These are phyloP conservation scores for Gephyroberyx darwinii DNA, from an alignment of 2,797 vertebrate species.

Conservation along the genomic window DNA sequence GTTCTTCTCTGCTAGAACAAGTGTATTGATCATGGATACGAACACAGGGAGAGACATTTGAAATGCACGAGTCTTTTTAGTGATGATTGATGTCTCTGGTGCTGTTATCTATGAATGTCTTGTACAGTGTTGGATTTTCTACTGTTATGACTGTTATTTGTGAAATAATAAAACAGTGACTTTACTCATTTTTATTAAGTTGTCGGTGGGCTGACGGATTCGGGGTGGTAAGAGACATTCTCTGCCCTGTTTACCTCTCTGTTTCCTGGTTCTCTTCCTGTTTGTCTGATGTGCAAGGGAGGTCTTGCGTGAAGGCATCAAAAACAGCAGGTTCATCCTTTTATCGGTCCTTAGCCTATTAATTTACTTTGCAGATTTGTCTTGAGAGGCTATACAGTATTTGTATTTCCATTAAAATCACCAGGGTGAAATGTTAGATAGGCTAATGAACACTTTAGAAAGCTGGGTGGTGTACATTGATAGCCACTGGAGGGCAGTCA, in stretches of 20 bases:
- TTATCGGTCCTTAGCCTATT: background rate
- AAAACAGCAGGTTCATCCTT: conserved; percentile 49
- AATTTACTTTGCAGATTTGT: background rate
- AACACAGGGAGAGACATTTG: conserved; percentile 25
- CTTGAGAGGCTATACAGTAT: background rate
- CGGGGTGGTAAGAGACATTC: conserved; percentile 51
- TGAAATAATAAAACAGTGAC: conserved; percentile 47
- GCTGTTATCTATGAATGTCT: conserved; percentile 37
- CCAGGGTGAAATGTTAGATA: background rate
- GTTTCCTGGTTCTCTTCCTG: conserved; percentile 83
- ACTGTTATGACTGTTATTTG: conserved; percentile 40
- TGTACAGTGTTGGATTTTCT: conserved; percentile 31
- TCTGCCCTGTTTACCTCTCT: conserved; percentile 51
- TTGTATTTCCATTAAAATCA: background rate
- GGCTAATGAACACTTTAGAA: background rate
- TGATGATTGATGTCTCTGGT: conserved; percentile 37
- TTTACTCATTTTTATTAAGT: conserved; percentile 8
- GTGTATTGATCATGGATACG: conserved; percentile 15
- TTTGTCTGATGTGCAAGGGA: conserved; percentile 78
- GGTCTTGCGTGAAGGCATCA: conserved; percentile 81
- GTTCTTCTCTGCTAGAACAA: conserved; percentile 15
- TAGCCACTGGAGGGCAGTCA: conserved; percentile 69
- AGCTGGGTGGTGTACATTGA: background rate
- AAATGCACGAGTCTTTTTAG: conserved; percentile 8
- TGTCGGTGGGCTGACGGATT: conserved; percentile 38